phyloP scores from a whole-genome alignment of 2,113 vertebrate genomes.

The Dermatemys mawii region DNA sequence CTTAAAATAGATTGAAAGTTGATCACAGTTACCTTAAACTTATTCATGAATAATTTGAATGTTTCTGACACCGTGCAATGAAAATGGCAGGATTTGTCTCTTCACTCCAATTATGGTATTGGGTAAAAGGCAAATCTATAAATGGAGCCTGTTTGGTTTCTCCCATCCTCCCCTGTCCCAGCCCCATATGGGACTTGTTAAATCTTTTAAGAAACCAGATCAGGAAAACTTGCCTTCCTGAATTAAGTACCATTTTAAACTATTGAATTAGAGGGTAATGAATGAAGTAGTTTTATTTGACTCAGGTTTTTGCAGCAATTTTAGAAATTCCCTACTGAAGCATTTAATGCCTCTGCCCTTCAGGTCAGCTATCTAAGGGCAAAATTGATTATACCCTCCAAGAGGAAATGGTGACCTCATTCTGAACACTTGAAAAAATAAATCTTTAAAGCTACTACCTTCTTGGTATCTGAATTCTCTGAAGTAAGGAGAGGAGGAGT shows the following conservation, averaged over 20 bases:
- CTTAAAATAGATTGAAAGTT: neutral
- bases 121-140: slow-evolving; percentile 11
- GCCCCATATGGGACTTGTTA: neutral
- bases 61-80: neutral
- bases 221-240: neutral
- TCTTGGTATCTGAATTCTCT: neutral
- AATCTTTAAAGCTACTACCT: neutral
- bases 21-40: neutral
- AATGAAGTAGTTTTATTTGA: neutral
- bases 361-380: neutral
- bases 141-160: neutral
- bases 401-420: neutral
- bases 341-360: accelerated
- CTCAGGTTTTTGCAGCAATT: neutral
- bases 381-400: neutral
- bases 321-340: neutral
- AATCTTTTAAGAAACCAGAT: neutral
- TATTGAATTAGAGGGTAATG: neutral
- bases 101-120: neutral
- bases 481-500: neutral
- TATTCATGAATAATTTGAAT: neutral
- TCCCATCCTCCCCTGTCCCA: neutral
- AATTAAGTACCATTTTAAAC: neutral
- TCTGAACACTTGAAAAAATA: neutral
- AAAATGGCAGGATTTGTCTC: neutral